Evolutionary conservation across 2,888 invertebrate species (phyloP), one percentile per base, ranked within the genome.

Genomic region (Hoplodrina blanda): DNA sequence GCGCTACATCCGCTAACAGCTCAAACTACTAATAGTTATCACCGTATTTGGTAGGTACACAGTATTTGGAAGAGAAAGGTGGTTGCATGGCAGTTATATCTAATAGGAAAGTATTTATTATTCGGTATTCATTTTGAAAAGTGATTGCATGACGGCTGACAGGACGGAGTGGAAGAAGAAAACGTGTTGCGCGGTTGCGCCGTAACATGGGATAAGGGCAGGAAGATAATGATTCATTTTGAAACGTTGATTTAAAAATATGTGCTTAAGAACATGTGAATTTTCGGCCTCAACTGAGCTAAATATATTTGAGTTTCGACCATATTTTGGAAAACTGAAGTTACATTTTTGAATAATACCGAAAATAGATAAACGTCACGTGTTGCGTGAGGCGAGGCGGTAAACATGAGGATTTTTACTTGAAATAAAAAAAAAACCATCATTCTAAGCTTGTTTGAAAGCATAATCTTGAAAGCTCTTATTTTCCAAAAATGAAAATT

Each of bases 41-140:
- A 64, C 78, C 66, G 30, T 81, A 81, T 77, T 78, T 81, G 81
- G 81, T 54, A 30, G 81, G 81, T 54, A 30, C 56, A 53, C 63
- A 60, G 69, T 65, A 70, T 77, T 81, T 56, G 37, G 59, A 63
- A 67, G 52, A 19, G 72, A 67, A 66, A 77, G 50, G 66, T 64
- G 56, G 64, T 78, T 53, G 63, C 61, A 33, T 10, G 50, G 33
- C 71, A 64, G 63, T 57, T 81, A 67, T 77, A 81, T 77, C 70
- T 70, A 62, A 76, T 37, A 56, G 55, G 63, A 60, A 73, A 75
- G 52, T 55, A 73, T 78, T 75, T 60, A 57, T 56, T 70, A 25
- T 25, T 25, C 25, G 25, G 25, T 25, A 25, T 25, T 25, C 25
- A 25, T 25, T 8, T 11, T 44, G 37, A 11, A 25, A 7, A n/a